phyloP scores from a whole-genome alignment of 1,140 invertebrate species.

The Ips typographus region DNA sequence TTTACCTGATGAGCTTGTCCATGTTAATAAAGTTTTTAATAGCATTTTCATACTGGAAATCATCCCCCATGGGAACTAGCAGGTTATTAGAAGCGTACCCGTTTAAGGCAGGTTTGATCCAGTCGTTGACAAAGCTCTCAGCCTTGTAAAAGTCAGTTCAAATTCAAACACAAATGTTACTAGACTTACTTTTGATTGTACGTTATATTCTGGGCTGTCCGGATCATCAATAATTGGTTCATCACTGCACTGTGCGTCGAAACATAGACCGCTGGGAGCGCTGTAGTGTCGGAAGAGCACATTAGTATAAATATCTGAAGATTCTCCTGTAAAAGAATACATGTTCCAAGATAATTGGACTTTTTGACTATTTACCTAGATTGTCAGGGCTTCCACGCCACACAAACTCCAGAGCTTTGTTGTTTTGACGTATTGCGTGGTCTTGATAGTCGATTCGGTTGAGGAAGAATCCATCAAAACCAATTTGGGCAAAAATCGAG shows the following conservation, averaged over 20 bases:
- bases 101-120: conserved; percentile 8
- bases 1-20: conserved; percentile 72
- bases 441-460: conserved; percentile 77
- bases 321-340: conserved; percentile 53
- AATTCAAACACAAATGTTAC: not conserved
- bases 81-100: conserved; percentile 42
- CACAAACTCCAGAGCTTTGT: conserved; percentile 72
- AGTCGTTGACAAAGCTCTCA: conserved; percentile 6
- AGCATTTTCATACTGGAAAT: conserved; percentile 57
- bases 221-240: conserved; percentile 61
- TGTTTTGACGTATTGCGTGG: conserved; percentile 60
- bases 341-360: not conserved
- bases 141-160: not conserved
- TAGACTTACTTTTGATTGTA: conserved; percentile 51
- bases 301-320: conserved; percentile 68
- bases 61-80: conserved; percentile 46
- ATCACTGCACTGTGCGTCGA: conserved; percentile 62
- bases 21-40: conserved; percentile 67
- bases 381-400: conserved; percentile 69
- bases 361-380: conserved; percentile 44
- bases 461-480: conserved; percentile 73
- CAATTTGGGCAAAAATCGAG: conserved; percentile 68
- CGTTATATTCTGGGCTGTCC: conserved; percentile 56
- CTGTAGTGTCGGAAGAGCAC: conserved; percentile 75
- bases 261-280: conserved; percentile 85